Percentiles rank a stretch among this genome's conserved stretches.
Conservation (phyloP, 1,140 invertebrate genomes). For the Drosophila leontia region DNA sequence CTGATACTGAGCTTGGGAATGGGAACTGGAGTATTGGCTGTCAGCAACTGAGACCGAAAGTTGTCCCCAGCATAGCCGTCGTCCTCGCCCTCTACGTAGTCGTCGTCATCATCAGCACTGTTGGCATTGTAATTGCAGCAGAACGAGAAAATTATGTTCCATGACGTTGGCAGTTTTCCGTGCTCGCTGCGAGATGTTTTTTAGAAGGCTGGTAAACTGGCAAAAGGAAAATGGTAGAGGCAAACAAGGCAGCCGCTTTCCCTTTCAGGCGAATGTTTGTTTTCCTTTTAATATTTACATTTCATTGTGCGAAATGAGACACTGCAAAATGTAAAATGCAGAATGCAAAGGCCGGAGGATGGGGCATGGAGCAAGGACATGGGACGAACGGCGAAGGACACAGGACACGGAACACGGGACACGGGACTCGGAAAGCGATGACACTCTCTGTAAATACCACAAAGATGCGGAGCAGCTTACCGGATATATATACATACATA, state of each 20-base stretch:
- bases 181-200: conserved; percentile 29
- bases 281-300: conserved; percentile 75
- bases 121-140: conserved; percentile 53
- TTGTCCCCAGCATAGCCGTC: conserved; percentile 13
- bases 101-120: conserved; percentile 5
- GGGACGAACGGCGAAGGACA: conserved; percentile 2
- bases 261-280: conserved; percentile 56
- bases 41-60: conserved; percentile 49
- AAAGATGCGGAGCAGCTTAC: conserved; percentile 47
- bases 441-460: conserved; percentile 69
- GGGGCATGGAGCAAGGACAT: conserved; percentile 6
- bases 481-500: neutral
- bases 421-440: conserved; percentile 4
- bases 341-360: conserved; percentile 17
- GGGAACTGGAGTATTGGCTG: conserved; percentile 26
- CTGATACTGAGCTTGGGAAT: conserved; percentile 21
- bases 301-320: conserved; percentile 69
- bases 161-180: conserved; percentile 39
- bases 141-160: conserved; percentile 53
- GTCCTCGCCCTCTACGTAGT: neutral
- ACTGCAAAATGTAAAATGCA: conserved; percentile 67
- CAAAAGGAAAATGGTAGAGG: conserved; percentile 32
- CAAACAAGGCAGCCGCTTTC: conserved; percentile 58
- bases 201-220: conserved; percentile 27
- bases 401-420: neutral